A percentile compares a stretch with the other conserved stretches of the same genome.
phyloP scores from a whole-genome alignment of 2,888 invertebrate species.

The Microdon myrmicae region DNA sequence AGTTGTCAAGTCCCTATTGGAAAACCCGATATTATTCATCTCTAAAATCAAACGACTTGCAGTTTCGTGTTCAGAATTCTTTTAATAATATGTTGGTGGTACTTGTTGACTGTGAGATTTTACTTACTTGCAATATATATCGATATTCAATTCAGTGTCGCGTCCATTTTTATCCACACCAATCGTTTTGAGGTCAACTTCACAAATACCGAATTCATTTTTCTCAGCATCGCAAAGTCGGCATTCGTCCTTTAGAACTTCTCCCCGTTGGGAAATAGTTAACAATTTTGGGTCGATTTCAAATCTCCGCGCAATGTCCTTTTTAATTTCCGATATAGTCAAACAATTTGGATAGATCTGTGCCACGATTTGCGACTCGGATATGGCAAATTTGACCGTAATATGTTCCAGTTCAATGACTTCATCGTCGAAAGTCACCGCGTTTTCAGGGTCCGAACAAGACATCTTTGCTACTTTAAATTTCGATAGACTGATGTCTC shows the following conservation, averaged over 20 bases:
- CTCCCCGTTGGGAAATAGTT: conserved; percentile 68
- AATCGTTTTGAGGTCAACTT: conserved; percentile 57
- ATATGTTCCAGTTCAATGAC: conserved; percentile 60
- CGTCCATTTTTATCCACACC: conserved; percentile 21
- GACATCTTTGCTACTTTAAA: too few species aligned
- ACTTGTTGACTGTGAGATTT: too few species aligned
- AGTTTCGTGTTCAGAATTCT: too few species aligned
- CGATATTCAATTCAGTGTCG: conserved; percentile 58
- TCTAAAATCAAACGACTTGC: too few species aligned
- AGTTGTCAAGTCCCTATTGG: too few species aligned
- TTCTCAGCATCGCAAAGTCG: conserved; percentile 57
- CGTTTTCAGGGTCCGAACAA: too few species aligned
- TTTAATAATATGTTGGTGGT: too few species aligned
- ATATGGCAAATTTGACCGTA: conserved; percentile 64
- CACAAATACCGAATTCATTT: conserved; percentile 65
- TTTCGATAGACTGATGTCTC: too few species aligned
- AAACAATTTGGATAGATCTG: conserved; percentile 66
- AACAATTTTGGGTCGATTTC: conserved; percentile 69
- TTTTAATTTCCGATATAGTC: conserved; percentile 72
- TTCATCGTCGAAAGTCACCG: conserved; percentile 52
- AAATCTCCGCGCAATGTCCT: conserved; percentile 72
- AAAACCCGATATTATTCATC: too few species aligned
- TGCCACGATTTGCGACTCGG: conserved; percentile 61
- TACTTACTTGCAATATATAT: conserved; percentile 64
- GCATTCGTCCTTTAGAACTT: conserved; percentile 59